A percentile compares a stretch with the other conserved stretches of the same genome.
phyloP scores from a whole-genome alignment of 2,797 vertebrate genomes.

The Pipistrellus pipistrellus region DNA sequence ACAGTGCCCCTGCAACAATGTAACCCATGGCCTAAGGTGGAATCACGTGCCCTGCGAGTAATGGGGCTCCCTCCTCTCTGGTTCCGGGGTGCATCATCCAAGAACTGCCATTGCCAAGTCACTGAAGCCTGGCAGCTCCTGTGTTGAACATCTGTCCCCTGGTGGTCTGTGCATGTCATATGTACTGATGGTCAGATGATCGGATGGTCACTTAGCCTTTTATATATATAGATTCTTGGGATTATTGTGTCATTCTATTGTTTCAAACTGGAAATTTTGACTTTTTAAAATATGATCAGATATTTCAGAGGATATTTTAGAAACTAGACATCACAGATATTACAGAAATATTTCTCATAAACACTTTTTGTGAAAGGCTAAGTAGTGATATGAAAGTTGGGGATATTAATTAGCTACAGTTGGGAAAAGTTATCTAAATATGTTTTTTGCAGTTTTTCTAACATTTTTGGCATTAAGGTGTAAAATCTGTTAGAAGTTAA shows the following conservation, averaged over 20 bases:
- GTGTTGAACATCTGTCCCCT: too few species aligned
- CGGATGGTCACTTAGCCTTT: too few species aligned
- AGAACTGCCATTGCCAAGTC: too few species aligned
- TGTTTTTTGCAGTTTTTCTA: neutral
- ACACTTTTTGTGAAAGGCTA: neutral
- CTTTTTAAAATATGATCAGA: neutral
- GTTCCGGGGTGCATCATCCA: too few species aligned
- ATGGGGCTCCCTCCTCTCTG: too few species aligned
- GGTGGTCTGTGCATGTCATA: too few species aligned
- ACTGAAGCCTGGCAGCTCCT: too few species aligned
- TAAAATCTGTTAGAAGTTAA: neutral
- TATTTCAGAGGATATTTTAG: slow-evolving; percentile 16
- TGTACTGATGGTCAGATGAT: too few species aligned
- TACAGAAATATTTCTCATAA: neutral
- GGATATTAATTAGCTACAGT: slow-evolving; percentile 17
- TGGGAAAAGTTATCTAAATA: neutral
- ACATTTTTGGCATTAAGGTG: neutral
- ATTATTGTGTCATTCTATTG: neutral
- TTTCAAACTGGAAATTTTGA: slow-evolving; percentile 18
- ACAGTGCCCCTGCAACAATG: too few species aligned
- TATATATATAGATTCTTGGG: neutral
- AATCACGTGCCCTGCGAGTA: too few species aligned
- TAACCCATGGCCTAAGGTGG: too few species aligned
- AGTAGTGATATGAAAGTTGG: neutral
- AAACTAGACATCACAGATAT: neutral